Percentiles rank a stretch among this genome's conserved stretches.
Evolutionary conservation across 30 jellyfish, hydroid and myxozoan genomes (phyloP).

Genomic region (Aurelia aurita complex sp. Pacific): DNA sequence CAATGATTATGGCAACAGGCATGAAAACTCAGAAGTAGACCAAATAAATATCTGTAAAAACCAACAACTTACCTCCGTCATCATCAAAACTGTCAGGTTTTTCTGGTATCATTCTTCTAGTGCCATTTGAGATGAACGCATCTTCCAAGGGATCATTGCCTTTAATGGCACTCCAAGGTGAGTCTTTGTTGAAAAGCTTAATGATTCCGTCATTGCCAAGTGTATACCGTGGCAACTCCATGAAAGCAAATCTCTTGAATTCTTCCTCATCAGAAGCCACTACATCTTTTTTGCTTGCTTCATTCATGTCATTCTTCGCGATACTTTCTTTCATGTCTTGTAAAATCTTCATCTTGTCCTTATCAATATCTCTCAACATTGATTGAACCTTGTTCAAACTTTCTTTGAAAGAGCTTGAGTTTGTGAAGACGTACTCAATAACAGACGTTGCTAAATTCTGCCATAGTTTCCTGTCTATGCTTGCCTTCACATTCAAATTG

Average conservation of each 20-base stretch:
- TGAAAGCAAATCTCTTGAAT: slow-evolving; percentile 66
- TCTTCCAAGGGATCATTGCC: slow-evolving; percentile 74
- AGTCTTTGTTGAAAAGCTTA: slow-evolving; percentile 68
- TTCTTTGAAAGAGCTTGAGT: slow-evolving; percentile 62
- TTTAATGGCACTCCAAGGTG: slow-evolving; percentile 77
- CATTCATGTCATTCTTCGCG: slow-evolving; percentile 49
- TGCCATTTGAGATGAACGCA: slow-evolving; percentile 26
- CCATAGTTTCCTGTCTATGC: slow-evolving; percentile 66
- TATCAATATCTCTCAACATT: slow-evolving; percentile 70
- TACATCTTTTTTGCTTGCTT: slow-evolving; percentile 43
- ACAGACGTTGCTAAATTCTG: slow-evolving; percentile 62
- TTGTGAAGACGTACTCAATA: slow-evolving; percentile 57
- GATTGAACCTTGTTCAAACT: slow-evolving; percentile 29
- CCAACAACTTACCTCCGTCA: neutral
- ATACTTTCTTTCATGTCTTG: slow-evolving; percentile 20
- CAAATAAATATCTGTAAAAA: no score
- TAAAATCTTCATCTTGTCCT: slow-evolving; percentile 36
- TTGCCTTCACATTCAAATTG: slow-evolving; percentile 30
- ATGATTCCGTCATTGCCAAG: slow-evolving; percentile 83
- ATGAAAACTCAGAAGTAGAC: no score
- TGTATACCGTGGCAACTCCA: slow-evolving; percentile 84
- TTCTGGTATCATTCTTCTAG: slow-evolving; percentile 12
- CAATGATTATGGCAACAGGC: no score
- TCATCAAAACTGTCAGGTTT: neutral
- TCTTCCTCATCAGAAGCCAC: slow-evolving; percentile 63